Conservation (phyloP, 2,888 invertebrate genomes). For the Trachelus stipa region DNA sequence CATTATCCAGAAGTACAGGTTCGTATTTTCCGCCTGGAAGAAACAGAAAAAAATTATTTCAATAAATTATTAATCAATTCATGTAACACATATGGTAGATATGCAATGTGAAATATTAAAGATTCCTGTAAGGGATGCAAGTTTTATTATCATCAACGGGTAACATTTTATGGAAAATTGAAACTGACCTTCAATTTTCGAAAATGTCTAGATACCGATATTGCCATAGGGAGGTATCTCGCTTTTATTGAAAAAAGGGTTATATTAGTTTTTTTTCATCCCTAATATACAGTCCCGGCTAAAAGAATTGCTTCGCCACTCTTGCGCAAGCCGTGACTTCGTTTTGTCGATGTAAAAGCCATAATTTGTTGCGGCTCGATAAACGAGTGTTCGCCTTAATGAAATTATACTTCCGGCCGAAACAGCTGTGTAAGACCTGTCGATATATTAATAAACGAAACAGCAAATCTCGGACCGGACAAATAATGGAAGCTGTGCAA, state of each 20-base stretch:
- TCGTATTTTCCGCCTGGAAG: conserved; percentile 71
- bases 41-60: not conserved
- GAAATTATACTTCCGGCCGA: not conserved
- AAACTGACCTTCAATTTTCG: not conserved
- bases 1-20: conserved; percentile 71
- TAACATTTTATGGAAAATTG: not conserved
- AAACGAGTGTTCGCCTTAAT: not conserved
- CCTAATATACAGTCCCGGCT: not conserved
- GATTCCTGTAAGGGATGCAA: not conserved
- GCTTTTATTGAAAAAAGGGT: not conserved
- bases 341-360: not conserved
- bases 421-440: not conserved
- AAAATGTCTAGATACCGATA: too few relatives aligned
- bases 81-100: not conserved
- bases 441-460: not conserved
- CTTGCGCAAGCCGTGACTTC: not conserved
- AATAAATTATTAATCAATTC: not conserved
- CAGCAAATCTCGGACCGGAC: not conserved
- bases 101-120: not conserved
- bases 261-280: not conserved
- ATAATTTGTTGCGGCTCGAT: not conserved
- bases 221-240: not conserved
- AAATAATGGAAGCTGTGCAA: not conserved
- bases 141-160: not conserved
- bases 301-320: not conserved